Base-by-base conservation (phyloP, 2,113 vertebrate genomes). In the Hystrix cristata region DNA sequence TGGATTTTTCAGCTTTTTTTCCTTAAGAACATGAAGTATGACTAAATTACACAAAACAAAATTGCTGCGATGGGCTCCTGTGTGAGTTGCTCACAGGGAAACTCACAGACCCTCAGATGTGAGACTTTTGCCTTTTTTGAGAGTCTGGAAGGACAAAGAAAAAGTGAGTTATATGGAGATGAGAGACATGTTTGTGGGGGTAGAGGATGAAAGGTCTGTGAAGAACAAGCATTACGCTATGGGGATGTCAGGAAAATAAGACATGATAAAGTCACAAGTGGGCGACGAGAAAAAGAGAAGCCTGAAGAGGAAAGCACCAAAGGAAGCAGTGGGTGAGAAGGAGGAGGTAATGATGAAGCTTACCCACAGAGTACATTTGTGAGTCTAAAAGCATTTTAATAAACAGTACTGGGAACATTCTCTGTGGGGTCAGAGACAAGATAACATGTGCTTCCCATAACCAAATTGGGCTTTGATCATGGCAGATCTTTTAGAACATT, bases 1-100 rank as follows among this genome's bases (percentile, higher is more conserved):
- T 95, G 90, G 48, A 86, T 51, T 92, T 93, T 95, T 84, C 5
- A 69, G 43, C 1, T 51, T 76, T 81, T 59, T 51, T 62, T 55
- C 1, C 1, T 31, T 69, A 90, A 90, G 74, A 96, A 96, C 96
- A 92, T 91, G 6, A 60, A 97, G 29, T 95, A 84, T 3, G 4
- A 90, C 67, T 95, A 94, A 96, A 88, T 96, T 81, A 92, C 53
- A 92, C n/a, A 83, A 55, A 96, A 74, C 14, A 87, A 96, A 90
- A 89, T 81, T 93, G 69, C 94, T 92, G 87, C 29, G 72, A 94
- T 81, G 90, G 55, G 46, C 64, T 96, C 15, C 55, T 87, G 3
- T 91, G 64, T 94, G 67, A 96, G 83, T 69, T 96, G 55, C 87
- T 96, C 76, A 51, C 29, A 64, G 65, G 27, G 46, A 94, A 95